A percentile compares a stretch with the other conserved stretches of the same genome.
Evolutionary conservation across 2,888 invertebrate genomes (phyloP).

Genomic region (Eupeodes luniger): DNA sequence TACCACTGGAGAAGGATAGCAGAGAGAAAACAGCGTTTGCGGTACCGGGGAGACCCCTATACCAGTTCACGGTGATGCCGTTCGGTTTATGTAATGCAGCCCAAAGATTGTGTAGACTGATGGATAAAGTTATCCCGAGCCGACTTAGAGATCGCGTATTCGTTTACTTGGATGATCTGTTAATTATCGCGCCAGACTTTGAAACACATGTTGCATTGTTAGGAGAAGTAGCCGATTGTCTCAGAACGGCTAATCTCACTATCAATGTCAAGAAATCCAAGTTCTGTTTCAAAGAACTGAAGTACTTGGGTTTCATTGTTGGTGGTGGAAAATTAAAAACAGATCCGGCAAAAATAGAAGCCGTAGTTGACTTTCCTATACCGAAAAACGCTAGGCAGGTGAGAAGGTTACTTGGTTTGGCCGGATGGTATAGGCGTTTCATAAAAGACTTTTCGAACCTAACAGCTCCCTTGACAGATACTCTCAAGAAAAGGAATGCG

Average conservation of each 20-base stretch:
- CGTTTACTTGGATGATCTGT: neutral
- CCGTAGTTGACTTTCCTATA: slow-evolving; percentile 53
- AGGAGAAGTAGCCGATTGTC: slow-evolving; percentile 45
- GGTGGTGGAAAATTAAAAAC: slow-evolving; percentile 30
- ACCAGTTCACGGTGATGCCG: slow-evolving; percentile 19
- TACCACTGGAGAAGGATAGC: neutral
- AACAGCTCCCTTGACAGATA: slow-evolving; percentile 50
- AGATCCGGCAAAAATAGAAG: slow-evolving; percentile 57
- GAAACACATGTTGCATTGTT: slow-evolving; percentile 44
- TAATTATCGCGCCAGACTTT: slow-evolving; percentile 6
- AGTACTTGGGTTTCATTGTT: slow-evolving; percentile 59
- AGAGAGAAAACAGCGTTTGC: neutral
- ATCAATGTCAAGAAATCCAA: slow-evolving; percentile 46
- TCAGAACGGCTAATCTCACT: slow-evolving; percentile 49
- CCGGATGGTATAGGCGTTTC: slow-evolving; percentile 64
- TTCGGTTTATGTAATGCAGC: slow-evolving; percentile 71
- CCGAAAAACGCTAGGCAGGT: slow-evolving; percentile 25
- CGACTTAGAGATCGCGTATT: slow-evolving; percentile 35
- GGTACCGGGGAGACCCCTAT: no score
- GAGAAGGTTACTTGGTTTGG: slow-evolving; percentile 55
- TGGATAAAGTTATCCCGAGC: neutral
- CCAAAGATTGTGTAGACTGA: slow-evolving; percentile 37
- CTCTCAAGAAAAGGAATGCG: slow-evolving; percentile 37
- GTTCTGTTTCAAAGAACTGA: slow-evolving; percentile 60
- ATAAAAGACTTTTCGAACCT: slow-evolving; percentile 47